A percentile compares a stretch with the other conserved stretches of the same genome.
Evolutionary conservation across 2,113 vertebrate species (phyloP).

Genomic region (Platanista minor): DNA sequence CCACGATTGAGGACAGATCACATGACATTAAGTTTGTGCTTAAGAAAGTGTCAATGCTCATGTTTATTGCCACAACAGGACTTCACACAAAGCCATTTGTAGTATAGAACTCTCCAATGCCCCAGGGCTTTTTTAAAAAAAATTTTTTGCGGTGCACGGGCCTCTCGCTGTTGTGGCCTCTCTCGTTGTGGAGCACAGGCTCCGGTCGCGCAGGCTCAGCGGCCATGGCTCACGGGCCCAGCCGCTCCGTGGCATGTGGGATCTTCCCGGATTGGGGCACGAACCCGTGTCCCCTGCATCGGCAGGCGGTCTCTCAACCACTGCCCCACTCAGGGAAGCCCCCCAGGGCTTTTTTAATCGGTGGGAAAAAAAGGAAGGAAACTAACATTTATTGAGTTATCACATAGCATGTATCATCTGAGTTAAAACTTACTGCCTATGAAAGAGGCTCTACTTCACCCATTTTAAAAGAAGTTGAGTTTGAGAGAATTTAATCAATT

Average conservation of each 20-base stretch:
- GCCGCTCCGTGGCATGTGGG: no score
- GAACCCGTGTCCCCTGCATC: no score
- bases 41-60: slow-evolving; percentile 39
- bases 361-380: background rate
- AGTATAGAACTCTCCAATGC: background rate
- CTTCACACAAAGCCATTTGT: slow-evolving; percentile 8
- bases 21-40: slow-evolving; percentile 17
- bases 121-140: background rate
- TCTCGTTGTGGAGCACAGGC: no score
- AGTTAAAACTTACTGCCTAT: slow-evolving; percentile 6
- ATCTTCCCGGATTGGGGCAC: no score
- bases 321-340: no score
- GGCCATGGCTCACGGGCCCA: no score
- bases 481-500: background rate
- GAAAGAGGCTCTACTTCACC: background rate
- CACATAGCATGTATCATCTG: background rate
- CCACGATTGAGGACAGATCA: background rate
- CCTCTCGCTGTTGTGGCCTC: no score
- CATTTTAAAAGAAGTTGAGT: background rate
- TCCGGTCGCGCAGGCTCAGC: no score
- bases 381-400: slow-evolving; percentile 6
- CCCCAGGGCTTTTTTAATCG: background rate
- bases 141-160: no score
- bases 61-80: slow-evolving; percentile 11
- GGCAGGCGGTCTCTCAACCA: no score